Conservation (phyloP, 2,888 invertebrate species). For the Trachelus stipa region DNA sequence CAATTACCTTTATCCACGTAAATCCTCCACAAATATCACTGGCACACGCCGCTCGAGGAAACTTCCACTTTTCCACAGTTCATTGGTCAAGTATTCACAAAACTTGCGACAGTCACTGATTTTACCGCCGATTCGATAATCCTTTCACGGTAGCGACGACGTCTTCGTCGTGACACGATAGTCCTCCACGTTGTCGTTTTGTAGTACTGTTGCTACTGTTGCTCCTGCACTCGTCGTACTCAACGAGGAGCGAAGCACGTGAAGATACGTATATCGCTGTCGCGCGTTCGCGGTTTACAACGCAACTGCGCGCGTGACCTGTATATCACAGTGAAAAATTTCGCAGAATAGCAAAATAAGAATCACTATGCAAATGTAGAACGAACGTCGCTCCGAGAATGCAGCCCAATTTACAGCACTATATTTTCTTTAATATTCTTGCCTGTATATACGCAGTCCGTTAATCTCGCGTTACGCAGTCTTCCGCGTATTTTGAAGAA, state of each 20-base stretch:
- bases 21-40: conserved; percentile 21
- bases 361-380: neutral
- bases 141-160: neutral
- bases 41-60: conserved; percentile 17
- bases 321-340: neutral
- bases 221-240: neutral
- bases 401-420: neutral
- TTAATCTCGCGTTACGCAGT: neutral
- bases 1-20: conserved; percentile 19
- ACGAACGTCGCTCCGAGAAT: neutral
- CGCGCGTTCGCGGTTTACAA: neutral
- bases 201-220: conserved; percentile 4
- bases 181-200: neutral
- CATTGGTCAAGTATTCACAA: conserved; percentile 32
- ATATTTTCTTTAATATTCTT: neutral
- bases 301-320: neutral
- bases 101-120: conserved; percentile 2
- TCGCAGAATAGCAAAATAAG: neutral
- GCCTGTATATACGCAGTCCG: neutral
- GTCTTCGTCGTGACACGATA: neutral
- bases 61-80: conserved; percentile 42
- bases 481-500: neutral
- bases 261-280: neutral
- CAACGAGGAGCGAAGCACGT: neutral
- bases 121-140: neutral